A percentile compares a stretch with the other conserved stretches of the same genome.
Conservation (phyloP, 1,140 invertebrate genomes). For the Aphaenogaster ashmeadi region DNA sequence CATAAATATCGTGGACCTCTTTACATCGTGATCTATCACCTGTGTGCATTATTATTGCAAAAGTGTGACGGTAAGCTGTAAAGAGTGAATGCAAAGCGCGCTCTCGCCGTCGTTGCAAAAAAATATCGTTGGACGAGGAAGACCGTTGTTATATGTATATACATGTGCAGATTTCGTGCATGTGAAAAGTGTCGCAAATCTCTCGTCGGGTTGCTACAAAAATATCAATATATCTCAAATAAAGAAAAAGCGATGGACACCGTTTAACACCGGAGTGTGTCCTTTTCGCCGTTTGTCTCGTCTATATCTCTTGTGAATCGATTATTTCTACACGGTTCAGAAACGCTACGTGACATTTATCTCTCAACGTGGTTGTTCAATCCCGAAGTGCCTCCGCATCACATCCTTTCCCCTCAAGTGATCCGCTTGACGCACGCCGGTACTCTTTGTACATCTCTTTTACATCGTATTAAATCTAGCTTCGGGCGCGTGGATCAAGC, state of each 20-base stretch:
- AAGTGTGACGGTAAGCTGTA: constrained; percentile 46
- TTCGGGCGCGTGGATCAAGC: not conserved
- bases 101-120: constrained; percentile 57
- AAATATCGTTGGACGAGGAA: constrained; percentile 68
- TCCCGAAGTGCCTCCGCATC: constrained; percentile 37
- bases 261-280: constrained; percentile 2
- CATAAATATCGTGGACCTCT: constrained; percentile 42
- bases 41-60: constrained; percentile 26
- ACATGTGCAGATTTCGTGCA: constrained; percentile 58
- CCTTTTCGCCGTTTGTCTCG: constrained; percentile 14
- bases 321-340: constrained; percentile 46
- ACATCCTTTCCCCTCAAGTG: not conserved
- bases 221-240: constrained; percentile 56
- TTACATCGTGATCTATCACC: constrained; percentile 26
- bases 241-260: constrained; percentile 34
- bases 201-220: constrained; percentile 58
- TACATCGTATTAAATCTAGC: constrained; percentile 38
- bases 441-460: constrained; percentile 53
- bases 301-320: constrained; percentile 24
- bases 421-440: constrained; percentile 40
- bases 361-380: constrained; percentile 58
- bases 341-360: constrained; percentile 39
- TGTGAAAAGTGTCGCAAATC: constrained; percentile 22
- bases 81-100: constrained; percentile 36
- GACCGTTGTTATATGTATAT: constrained; percentile 61